Evolutionary conservation across 2,797 vertebrate genomes (phyloP).

Genomic region (Muscicapa comitata): DNA sequence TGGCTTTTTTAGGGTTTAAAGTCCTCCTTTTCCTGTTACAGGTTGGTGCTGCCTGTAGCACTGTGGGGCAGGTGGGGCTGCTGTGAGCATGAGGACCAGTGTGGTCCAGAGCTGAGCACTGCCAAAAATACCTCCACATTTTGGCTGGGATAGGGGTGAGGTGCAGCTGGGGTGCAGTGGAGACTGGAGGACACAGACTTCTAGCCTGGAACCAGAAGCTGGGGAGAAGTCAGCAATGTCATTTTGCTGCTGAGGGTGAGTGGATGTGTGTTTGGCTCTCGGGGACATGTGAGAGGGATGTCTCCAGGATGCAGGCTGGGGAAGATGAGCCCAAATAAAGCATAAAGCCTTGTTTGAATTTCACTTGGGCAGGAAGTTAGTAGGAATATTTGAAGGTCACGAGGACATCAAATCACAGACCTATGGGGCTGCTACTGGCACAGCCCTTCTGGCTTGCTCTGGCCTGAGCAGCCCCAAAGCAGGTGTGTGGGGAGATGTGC

Average conservation of each 20-base stretch:
- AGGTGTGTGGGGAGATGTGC: neutral
- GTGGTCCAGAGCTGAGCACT: neutral
- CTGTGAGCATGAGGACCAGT: neutral
- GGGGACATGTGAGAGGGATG: neutral
- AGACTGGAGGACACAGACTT: neutral
- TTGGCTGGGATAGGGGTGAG: neutral
- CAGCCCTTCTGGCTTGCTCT: neutral
- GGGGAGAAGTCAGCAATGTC: neutral
- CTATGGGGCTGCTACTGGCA: neutral
- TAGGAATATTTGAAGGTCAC: neutral
- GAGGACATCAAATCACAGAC: neutral
- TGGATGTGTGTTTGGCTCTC: accelerated
- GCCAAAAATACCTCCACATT: neutral
- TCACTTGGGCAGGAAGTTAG: neutral
- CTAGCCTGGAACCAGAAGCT: neutral
- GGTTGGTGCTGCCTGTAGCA: neutral
- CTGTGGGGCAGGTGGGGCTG: neutral
- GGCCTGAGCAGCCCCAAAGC: neutral
- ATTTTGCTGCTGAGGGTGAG: neutral
- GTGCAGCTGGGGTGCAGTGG: neutral
- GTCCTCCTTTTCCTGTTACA: neutral
- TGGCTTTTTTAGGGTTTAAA: neutral
- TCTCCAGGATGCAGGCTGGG: neutral
- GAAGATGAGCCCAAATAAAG: neutral
- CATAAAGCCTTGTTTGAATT: neutral